A percentile compares a stretch with the other conserved stretches of the same genome.
Evolutionary conservation across 1,140 invertebrate species (phyloP).

Genomic region (Venturia canescens): DNA sequence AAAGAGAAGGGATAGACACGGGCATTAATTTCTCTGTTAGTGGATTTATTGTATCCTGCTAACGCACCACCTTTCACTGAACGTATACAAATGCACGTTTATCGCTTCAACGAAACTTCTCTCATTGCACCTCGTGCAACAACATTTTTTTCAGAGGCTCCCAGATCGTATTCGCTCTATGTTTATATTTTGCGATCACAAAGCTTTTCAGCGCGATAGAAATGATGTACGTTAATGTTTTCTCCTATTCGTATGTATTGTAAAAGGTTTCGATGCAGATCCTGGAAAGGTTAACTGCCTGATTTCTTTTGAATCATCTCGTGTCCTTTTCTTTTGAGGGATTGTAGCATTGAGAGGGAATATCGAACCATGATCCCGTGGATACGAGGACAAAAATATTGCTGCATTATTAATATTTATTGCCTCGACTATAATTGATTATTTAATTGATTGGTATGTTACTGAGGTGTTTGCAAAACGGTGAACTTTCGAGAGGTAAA

Average conservation of each 20-base stretch:
- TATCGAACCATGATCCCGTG: neutral
- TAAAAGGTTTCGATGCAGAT: constrained; percentile 53
- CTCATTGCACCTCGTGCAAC: constrained; percentile 9
- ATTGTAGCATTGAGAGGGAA: neutral
- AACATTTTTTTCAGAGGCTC: neutral
- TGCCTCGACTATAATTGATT: too few species aligned
- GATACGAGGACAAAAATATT: neutral
- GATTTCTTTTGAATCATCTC: constrained; percentile 23
- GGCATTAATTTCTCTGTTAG: constrained; percentile 24
- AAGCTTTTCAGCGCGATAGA: constrained; percentile 34
- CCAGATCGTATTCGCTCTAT: neutral
- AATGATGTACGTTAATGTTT: constrained; percentile 33
- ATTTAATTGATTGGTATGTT: too few species aligned
- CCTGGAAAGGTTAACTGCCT: constrained; percentile 55
- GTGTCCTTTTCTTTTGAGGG: neutral
- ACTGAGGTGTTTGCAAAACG: too few species aligned
- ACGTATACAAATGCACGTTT: constrained; percentile 12
- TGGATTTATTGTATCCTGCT: constrained; percentile 17
- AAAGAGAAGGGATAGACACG: neutral
- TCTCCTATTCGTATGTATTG: neutral
- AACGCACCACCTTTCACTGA: constrained; percentile 23
- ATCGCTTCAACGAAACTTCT: constrained; percentile 27
- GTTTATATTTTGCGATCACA: constrained; percentile 34
- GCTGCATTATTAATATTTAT: neutral
- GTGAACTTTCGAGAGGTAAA: too few species aligned